Evolutionary conservation across 2,113 vertebrate species (phyloP).

Genomic region (Mixornis gularis): DNA sequence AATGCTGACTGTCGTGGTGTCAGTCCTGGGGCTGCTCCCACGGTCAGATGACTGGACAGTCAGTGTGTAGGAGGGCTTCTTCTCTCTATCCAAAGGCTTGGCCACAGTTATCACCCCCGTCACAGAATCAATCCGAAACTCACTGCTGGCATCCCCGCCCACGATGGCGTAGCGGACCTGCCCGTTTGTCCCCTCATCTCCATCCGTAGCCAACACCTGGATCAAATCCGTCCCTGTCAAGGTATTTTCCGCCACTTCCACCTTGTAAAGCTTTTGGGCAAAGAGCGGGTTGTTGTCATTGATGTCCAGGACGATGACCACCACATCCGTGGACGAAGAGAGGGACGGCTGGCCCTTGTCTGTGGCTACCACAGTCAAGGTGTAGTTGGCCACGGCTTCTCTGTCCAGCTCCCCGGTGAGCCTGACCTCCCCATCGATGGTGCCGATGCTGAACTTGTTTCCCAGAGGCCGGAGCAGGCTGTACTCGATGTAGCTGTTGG

Average conservation of each 20-base stretch:
- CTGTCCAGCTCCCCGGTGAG: conserved; percentile 88
- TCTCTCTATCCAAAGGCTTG: conserved; percentile 88
- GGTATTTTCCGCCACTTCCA: conserved; percentile 85
- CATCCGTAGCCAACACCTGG: conserved; percentile 83
- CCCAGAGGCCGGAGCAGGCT: conserved; percentile 74
- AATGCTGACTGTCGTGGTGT: conserved; percentile 79
- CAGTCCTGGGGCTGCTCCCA: conserved; percentile 83
- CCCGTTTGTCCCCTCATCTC: conserved; percentile 88
- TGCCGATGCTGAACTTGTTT: conserved; percentile 86
- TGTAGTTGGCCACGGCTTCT: conserved; percentile 87
- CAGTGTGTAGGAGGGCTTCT: conserved; percentile 73
- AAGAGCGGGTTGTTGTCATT: conserved; percentile 93
- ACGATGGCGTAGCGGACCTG: conserved; percentile 88
- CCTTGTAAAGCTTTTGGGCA: conserved; percentile 82
- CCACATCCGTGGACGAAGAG: conserved; percentile 84
- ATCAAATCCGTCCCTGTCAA: conserved; percentile 86
- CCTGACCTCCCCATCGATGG: conserved; percentile 84
- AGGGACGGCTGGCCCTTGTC: conserved; percentile 90
- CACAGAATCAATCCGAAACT: conserved; percentile 91
- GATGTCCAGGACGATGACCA: conserved; percentile 86
- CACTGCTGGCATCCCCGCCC: conserved; percentile 70
- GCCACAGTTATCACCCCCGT: conserved; percentile 88
- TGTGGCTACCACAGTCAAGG: conserved; percentile 84
- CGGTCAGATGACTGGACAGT: conserved; percentile 86
- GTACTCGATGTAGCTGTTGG: conserved; percentile 96